Base-by-base conservation (phyloP, 2,888 invertebrate genomes). In the Hololepta plana region DNA sequence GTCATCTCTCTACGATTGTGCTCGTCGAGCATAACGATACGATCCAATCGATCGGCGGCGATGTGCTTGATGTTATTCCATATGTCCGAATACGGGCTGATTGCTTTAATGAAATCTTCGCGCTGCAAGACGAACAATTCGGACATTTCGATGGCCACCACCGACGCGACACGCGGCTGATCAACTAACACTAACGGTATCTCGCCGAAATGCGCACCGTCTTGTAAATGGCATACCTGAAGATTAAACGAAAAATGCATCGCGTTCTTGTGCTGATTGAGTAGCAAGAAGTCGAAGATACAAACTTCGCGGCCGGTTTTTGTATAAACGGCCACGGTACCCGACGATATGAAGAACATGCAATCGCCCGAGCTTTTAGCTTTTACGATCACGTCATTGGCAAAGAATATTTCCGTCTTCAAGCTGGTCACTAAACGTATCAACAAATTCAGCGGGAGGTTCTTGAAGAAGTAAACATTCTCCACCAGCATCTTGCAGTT, bases 281-380 rank as follows among this genome's bases (percentile, higher is more conserved):
- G n/a, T n/a, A n/a, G n/a, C n/a, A n/a, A n/a, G n/a, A n/a, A n/a
- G n/a, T n/a, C n/a, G n/a, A n/a, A n/a, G n/a, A n/a, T n/a, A n/a
- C n/a, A n/a, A 24, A 47, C 48, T 41, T 52, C 51, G 41, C 43
- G 45, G 10, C 62, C 62, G 1, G 55, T 51, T 17, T 42, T 39
- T 2, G 61, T 59, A 33, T 57, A 61, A 27, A 61, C 53, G 1
- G 62, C 61, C 1, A 64, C 63, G 0, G 61, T 60, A 3, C 64
- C 64, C 5, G 49, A 53, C 2, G 59, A 57, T 29, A 65, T 64
- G 36, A 64, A 65, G 36, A 60, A 65, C 64, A 65, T 64, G 24
- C 56, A 57, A 30, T 60, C 51, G 0, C 62, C 64, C 2, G 50
- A 41, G 6, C 57, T 55, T 34, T 58, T 55, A 2, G 56, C 58